Evolutionary conservation across 2,888 invertebrate genomes (phyloP).

Genomic region (Epistrophe grossulariae): DNA sequence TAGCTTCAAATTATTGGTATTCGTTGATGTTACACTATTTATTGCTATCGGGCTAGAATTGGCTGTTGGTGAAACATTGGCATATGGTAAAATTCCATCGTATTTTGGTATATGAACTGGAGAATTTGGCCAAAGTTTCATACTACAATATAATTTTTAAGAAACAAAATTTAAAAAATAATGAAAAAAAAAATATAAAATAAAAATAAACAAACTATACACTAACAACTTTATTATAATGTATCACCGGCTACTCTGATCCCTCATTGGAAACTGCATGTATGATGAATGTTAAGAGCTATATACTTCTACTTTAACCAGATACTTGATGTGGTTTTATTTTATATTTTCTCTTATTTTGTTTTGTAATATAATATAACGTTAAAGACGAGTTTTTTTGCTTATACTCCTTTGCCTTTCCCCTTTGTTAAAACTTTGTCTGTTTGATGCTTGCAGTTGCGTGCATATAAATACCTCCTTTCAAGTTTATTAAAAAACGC

Average conservation of each 20-base stretch:
- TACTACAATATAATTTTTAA: slow-evolving; percentile 79
- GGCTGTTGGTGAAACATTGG: slow-evolving; percentile 80
- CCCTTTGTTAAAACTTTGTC: background rate
- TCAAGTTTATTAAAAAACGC: background rate
- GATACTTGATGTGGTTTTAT: slow-evolving; percentile 9
- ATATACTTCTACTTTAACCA: slow-evolving; percentile 16
- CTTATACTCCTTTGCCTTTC: background rate
- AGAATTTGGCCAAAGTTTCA: slow-evolving; percentile 84
- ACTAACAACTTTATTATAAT: slow-evolving; percentile 43
- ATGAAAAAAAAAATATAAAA: slow-evolving; percentile 2
- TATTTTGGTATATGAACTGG: slow-evolving; percentile 84
- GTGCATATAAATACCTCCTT: slow-evolving; percentile 11
- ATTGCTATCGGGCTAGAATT: slow-evolving; percentile 83
- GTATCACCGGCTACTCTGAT: slow-evolving; percentile 76
- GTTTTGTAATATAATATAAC: background rate
- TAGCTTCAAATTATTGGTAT: slow-evolving; percentile 83
- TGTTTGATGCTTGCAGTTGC: background rate
- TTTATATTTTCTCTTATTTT: slow-evolving; percentile 24
- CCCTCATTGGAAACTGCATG: slow-evolving; percentile 79
- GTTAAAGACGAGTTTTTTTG: slow-evolving; percentile 57
- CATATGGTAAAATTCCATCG: slow-evolving; percentile 82
- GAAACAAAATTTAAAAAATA: slow-evolving; percentile 33
- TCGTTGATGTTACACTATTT: slow-evolving; percentile 84
- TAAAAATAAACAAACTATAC: slow-evolving; percentile 5
- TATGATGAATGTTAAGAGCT: slow-evolving; percentile 77